A percentile compares a stretch with the other conserved stretches of the same genome.
Evolutionary conservation across 2,797 vertebrate species (phyloP).

Genomic region (Selene dorsalis): DNA sequence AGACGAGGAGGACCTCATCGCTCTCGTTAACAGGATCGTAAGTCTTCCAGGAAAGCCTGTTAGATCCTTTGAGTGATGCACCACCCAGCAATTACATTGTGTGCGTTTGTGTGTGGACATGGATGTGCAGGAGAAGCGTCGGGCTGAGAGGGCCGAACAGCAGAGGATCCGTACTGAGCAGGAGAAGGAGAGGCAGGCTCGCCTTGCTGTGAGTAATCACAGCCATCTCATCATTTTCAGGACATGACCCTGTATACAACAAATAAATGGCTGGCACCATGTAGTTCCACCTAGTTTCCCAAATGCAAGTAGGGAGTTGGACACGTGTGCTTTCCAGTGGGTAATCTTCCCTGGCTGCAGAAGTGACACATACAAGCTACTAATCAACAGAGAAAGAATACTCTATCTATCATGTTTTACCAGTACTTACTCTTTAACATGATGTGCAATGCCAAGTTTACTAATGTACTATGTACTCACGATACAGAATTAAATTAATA

Average conservation of each 20-base stretch:
- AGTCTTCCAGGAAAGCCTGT: slow-evolving; percentile 56
- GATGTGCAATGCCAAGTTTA: background rate
- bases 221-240: slow-evolving; percentile 1
- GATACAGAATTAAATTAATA: background rate
- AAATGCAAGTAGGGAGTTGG: background rate
- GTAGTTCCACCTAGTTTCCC: slow-evolving; percentile 7
- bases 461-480: background rate
- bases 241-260: background rate
- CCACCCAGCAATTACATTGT: slow-evolving; percentile 42
- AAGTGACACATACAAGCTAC: background rate
- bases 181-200: slow-evolving; percentile 82
- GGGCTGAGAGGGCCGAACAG: slow-evolving; percentile 82
- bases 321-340: background rate
- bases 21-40: slow-evolving; percentile 84
- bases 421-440: background rate
- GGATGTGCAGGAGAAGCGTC: slow-evolving; percentile 81
- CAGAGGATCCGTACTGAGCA: slow-evolving; percentile 80
- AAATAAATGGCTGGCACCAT: slow-evolving; percentile 4
- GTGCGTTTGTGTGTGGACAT: slow-evolving; percentile 30
- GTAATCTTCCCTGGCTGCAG: slow-evolving; percentile 3
- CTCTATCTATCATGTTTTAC: background rate
- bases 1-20: slow-evolving; percentile 81
- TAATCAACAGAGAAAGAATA: background rate
- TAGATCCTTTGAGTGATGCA: slow-evolving; percentile 33
- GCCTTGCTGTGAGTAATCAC: slow-evolving; percentile 77